A percentile compares a stretch with the other conserved stretches of the same genome.
These are phyloP conservation scores for Heteronetta atricapilla DNA, from an alignment of 2,113 vertebrate genomes.

Conservation along the genomic window DNA sequence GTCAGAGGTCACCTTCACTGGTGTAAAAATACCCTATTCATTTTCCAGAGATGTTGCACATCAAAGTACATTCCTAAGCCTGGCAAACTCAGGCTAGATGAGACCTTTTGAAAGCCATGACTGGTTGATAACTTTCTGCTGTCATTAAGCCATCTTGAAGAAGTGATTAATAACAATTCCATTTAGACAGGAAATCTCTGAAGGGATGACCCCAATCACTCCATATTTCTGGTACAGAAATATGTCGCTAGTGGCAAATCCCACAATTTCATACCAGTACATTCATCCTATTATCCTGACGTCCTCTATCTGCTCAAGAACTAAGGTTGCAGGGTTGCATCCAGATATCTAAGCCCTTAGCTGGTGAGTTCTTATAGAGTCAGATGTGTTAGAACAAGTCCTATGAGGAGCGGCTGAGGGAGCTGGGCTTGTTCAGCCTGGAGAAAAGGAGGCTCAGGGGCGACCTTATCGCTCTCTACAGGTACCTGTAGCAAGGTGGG, in stretches of 20 bases:
- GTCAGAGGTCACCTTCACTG: background rate
- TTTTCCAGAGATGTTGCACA: background rate
- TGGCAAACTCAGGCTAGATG: background rate
- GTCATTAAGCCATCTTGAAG: background rate
- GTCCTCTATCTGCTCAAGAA: background rate
- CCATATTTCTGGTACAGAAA: background rate
- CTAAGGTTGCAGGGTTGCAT: background rate
- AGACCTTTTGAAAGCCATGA: background rate
- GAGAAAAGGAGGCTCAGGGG: too few relatives aligned
- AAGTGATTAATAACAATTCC: background rate
- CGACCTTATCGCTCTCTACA: too few relatives aligned
- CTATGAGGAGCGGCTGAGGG: too few relatives aligned
- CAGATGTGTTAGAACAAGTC: too few relatives aligned
- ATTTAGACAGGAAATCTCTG: background rate
- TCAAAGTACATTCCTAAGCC: background rate
- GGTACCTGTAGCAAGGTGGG: too few relatives aligned
- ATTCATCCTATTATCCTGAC: background rate
- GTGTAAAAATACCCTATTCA: background rate
- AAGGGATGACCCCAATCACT: background rate
- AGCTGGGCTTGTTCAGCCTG: too few relatives aligned
- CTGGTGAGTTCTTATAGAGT: background rate
- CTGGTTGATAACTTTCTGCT: background rate
- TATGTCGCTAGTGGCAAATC: background rate
- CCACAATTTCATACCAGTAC: background rate
- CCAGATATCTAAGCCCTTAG: background rate